Conservation (phyloP, 2,113 vertebrate species). For the Gnathonemus longibarbis region DNA sequence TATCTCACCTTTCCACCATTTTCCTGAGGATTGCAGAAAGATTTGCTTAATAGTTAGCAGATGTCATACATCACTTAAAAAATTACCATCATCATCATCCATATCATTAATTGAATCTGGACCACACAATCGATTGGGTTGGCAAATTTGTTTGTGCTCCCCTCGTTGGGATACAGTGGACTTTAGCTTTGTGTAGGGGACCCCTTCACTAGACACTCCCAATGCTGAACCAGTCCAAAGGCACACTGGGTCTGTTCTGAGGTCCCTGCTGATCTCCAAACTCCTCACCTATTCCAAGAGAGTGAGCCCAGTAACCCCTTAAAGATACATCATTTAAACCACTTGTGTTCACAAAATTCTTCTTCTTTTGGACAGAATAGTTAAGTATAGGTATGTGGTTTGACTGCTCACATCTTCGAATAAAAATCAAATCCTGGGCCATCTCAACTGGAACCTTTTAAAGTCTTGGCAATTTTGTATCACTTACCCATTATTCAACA, state of each 20-base stretch:
- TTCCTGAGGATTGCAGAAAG: background rate
- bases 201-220: background rate
- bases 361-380: background rate
- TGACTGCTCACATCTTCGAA: background rate
- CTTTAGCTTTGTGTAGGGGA: background rate
- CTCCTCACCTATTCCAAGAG: background rate
- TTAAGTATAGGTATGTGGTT: background rate
- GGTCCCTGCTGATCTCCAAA: background rate
- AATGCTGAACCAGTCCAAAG: background rate
- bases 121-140: background rate
- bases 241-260: background rate
- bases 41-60: background rate
- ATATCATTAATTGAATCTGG: background rate
- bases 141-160: background rate
- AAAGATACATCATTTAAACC: background rate
- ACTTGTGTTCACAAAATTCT: background rate
- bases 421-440: background rate
- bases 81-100: background rate
- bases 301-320: background rate
- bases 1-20: background rate
- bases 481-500: background rate
- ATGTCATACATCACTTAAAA: background rate
- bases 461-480: background rate
- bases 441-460: background rate
- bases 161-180: background rate